Evolutionary conservation across 2,888 invertebrate genomes (phyloP).

Genomic region (Orgyia antiqua): DNA sequence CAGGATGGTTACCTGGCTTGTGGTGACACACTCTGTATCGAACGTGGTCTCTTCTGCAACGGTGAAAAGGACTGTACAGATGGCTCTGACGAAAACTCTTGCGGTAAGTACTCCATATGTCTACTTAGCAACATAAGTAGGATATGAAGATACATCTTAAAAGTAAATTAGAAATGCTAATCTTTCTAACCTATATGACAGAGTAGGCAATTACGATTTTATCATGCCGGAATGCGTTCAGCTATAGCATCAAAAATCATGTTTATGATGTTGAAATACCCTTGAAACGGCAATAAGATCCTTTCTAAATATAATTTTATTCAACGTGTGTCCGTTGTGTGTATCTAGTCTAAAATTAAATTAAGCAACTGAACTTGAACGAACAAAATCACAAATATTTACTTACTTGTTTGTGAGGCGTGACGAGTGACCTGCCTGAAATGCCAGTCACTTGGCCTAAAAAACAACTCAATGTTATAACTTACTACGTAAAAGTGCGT

Average conservation of each 20-base stretch:
- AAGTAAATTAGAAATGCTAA: no score
- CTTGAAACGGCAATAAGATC: no score
- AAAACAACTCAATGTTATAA: constrained; percentile 58
- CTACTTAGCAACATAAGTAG: neutral
- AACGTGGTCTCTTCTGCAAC: constrained; percentile 94
- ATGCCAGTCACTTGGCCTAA: constrained; percentile 67
- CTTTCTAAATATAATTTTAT: no score
- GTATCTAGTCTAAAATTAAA: constrained; percentile 20
- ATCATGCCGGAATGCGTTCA: no score
- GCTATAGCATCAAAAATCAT: no score
- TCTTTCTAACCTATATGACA: no score
- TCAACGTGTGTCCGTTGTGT: no score
- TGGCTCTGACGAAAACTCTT: constrained; percentile 93
- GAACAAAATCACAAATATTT: constrained; percentile 30
- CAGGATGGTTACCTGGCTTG: constrained; percentile 92
- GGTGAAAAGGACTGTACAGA: constrained; percentile 93
- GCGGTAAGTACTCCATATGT: constrained; percentile 81
- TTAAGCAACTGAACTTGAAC: constrained; percentile 44
- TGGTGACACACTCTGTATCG: constrained; percentile 91
- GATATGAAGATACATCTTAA: no score
- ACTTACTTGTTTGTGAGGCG: constrained; percentile 39
- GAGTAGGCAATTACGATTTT: no score
- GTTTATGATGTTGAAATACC: no score
- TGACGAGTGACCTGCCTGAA: constrained; percentile 55
- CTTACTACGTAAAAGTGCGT: constrained; percentile 43